Base-by-base conservation (phyloP, 1,140 invertebrate genomes). In the Aphidius ervi region DNA sequence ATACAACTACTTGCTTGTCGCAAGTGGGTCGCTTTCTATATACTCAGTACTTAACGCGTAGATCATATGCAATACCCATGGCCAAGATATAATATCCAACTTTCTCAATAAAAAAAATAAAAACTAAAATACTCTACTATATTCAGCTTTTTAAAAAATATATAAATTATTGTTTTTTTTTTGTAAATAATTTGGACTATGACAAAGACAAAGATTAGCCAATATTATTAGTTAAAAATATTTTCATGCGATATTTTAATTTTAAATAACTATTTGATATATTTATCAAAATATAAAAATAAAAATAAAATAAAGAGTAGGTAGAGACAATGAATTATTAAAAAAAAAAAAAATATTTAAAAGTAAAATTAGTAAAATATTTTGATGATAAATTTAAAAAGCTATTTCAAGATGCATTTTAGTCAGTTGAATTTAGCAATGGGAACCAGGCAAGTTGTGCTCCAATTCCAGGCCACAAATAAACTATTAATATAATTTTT, bases 1-100 rank as follows among this genome's bases (percentile, higher is more conserved):
- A 74, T 75, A 74, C 74, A 76, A 76, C 75, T 76, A 76, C 73
- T 74, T 70, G 69, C 66, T 31, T 31, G 42, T 68, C 65, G 68
- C 66, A 76, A 76, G 74, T 76, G 74, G 74, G 74, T 76, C 74
- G 74, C 73, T 76, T 75, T 75, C 73, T 75, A 73, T 31, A 31
- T 31, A 31, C 70, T 75, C 70, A 46, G 39, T 52, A 43, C 49
- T 53, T 47, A 47, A 16, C 56, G 42, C 41, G 20, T 52, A 52
- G 37, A 49, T 49, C 0, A n/a, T n/a, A 52, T 20, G 31, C 20
- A 52, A 52, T 31, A 31, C 39, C 39, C 20, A 31, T 49, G 6
- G 9, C 23, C 23, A 52, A 37, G 5, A 9, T 31, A 6, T 7
- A 16, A 16, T 9, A 7, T 52, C 37, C 23, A 52, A 39, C 49